Evolutionary conservation across 2,888 invertebrate genomes (phyloP), one percentile per base, ranked within the genome.

Genomic region (Rhimphoctona megacephalus): DNA sequence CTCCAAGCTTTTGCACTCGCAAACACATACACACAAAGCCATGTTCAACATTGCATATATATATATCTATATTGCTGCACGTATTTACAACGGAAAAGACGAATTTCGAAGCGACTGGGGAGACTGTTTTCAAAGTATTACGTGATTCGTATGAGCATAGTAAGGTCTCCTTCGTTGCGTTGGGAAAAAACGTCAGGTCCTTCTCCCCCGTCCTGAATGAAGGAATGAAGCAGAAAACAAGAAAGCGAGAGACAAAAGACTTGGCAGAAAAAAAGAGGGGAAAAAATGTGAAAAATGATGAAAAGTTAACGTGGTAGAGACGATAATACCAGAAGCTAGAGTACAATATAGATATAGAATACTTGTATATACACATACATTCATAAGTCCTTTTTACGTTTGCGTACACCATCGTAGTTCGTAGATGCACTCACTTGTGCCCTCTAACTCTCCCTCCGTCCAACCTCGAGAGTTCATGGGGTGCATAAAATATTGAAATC

Each of bases 401-500:
- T 67, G 61, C 70, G 46, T 61, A 77, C 82, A 43, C 77, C 57
- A 69, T 72, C 67, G 72, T 70, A 52, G 66, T 66, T 79, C 64
- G 67, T 66, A 74, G 54, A 64, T 66, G 83, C 83, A 83, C 66
- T 77, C 85, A 72, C 76, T 54, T 81, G 57, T 64, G 70, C 52
- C 52, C 72, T 78, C 77, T 76, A 66, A 81, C 80, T 77, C 46
- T 52, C 73, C 73, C 66, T 66, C 72, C 57, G 69, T 25, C 61
- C 77, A 57, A 77, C 72, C 84, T 80, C 79, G 77, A 83, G 80
- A 83, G 83, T 78, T 83, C 85, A 81, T 80, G 82, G 89, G 82
- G 87, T 88, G 89, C 88, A 90, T 89, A 87, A 90, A 90, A 90
- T 89, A 90, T 90, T 89, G 88, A 90, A 90, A 86, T 85, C 86